Evolutionary conservation across 2,113 vertebrate genomes (phyloP), one percentile per base, ranked within the genome.

Genomic region (Cyanoderma ruficeps): DNA sequence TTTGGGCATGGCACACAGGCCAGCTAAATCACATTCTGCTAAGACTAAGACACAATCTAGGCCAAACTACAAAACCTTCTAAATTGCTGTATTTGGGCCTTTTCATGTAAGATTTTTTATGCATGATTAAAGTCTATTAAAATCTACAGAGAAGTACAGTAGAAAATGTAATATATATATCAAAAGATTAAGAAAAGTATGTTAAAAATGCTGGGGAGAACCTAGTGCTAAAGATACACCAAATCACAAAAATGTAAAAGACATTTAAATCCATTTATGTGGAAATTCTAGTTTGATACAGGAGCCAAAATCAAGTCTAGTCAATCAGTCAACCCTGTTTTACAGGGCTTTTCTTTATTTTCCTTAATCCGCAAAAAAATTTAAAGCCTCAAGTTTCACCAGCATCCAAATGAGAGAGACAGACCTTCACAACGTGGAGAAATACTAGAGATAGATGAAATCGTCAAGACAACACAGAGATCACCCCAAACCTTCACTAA

Each of bases 241-340:
- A 65, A 78, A 94, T 63, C 35, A 53, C n/a, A 63, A 21, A 96
- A 88, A 28, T 41, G 55, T 35, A 70, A 70, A 87, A 95, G 74
- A 57, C 70, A 56, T 92, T 92, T 39, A 53, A 91, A 87, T 61
- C 35, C 39, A 89, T 94, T 81, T 86, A 69, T 94, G 70, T 57
- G 59, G 60, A 75, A 90, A 82, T 83, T 90, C 77, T 81, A 84
- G 52, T 81, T 95, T 84, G 61, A 86, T 79, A 63, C 21, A 75
- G 82, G 89, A 67, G 90, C 84, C 94, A 95, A 96, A 83, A 84
- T 75, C 88, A 92, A 86, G 68, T 92, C 89, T 87, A 94, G 63
- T 76, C 60, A 74, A 89, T 70, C 61, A 83, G 42, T 78, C 55
- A 86, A 53, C 11, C 11, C 25, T 8, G 5, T 84, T 92, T 87